Evolutionary conservation across 2,113 vertebrate genomes (phyloP), one percentile per base, ranked within the genome.

Genomic region (Tylochromis polylepis): DNA sequence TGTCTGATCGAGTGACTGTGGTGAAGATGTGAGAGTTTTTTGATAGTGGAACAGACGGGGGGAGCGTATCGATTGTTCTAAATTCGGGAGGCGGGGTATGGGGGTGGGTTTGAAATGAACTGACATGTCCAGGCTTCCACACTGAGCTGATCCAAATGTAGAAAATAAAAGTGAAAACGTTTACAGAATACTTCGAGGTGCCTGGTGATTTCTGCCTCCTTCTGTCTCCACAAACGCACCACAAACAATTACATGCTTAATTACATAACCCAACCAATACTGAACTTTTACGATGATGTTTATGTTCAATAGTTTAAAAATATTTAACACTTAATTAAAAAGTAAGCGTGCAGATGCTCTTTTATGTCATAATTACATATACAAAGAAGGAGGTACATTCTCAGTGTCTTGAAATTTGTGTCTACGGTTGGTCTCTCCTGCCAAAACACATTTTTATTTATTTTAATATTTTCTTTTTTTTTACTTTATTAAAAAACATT

Each of bases 91-190:
- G 22, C 11, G 4, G 77, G 53, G 49, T n/a, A 31, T n/a, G 36
- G 24, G 9, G 7, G 77, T n/a, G 58, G 65, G 81, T 22, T 91
- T 88, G 77, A 88, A 87, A 67, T 81, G 41, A 88, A 89, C 86
- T 87, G 90, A 94, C 89, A 91, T 91, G 91, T 93, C 88, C 93
- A 91, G 92, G 91, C 92, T 96, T 96, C 95, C 92, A 95, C 94
- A 91, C 88, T 92, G 94, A 95, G 93, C 91, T 94, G 94, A 94
- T 94, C 93, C 95, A 96, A 96, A 95, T 93, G 92, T 94, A 95
- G 93, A 95, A 92, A 95, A 95, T 94, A 95, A 95, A 96, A 87
- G 87, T 87, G 89, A 94, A 93, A 91, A 93, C 20, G 94, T 96
- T 96, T 95, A 95, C 95, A 95, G 84, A 92, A 93, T 70, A 85